phyloP scores from a whole-genome alignment of 2,888 invertebrate genomes.

The Melitaea athalia region DNA sequence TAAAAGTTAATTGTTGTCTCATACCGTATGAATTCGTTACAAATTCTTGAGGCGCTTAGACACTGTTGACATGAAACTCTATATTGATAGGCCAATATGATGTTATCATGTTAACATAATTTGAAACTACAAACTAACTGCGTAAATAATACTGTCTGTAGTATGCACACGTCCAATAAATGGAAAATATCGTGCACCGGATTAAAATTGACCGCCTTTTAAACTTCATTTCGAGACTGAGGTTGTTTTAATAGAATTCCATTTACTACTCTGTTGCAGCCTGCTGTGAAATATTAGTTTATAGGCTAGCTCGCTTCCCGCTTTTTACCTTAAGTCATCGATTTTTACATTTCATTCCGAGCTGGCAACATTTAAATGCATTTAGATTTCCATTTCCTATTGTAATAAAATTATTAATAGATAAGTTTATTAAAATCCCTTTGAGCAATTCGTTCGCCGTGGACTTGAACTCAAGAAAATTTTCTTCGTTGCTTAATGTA shows the following conservation, averaged over 20 bases:
- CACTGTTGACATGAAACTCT: no score
- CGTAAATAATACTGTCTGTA: background rate
- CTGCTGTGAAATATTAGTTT: conserved; percentile 64
- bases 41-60: no score
- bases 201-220: conserved; percentile 36
- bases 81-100: no score
- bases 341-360: conserved; percentile 56
- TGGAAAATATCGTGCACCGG: conserved; percentile 20
- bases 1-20: no score
- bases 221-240: conserved; percentile 36
- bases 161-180: conserved; percentile 8
- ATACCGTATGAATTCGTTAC: no score
- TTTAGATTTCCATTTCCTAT: conserved; percentile 69
- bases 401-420: conserved; percentile 65
- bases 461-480: conserved; percentile 29
- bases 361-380: conserved; percentile 62
- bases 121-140: background rate
- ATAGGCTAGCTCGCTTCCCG: conserved; percentile 58
- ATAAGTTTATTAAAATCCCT: conserved; percentile 55
- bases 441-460: conserved; percentile 34
- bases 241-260: conserved; percentile 46
- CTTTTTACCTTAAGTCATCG: conserved; percentile 41
- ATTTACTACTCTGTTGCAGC: conserved; percentile 47
- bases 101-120: background rate
- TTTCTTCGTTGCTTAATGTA: conserved; percentile 41